These are phyloP conservation scores for Gymnosoma rotundatum DNA, from an alignment of 2,888 invertebrate genomes.

Conservation along the genomic window DNA sequence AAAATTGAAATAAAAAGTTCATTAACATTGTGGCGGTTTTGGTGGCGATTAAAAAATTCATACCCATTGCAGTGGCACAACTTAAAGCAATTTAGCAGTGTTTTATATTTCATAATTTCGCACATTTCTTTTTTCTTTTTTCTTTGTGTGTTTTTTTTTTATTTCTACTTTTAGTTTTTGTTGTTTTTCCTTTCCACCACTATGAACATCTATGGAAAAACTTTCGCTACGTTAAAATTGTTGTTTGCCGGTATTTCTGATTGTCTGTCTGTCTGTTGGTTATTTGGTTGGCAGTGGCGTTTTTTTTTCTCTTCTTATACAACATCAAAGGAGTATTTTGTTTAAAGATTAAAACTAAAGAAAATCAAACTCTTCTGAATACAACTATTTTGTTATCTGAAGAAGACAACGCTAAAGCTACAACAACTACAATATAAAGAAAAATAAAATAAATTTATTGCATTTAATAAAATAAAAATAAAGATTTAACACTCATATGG, in stretches of 20 bases:
- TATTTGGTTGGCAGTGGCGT: conserved; percentile 21
- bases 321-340: conserved; percentile 54
- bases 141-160: conserved; percentile 1
- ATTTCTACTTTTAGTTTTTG: background rate
- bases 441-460: conserved; percentile 26
- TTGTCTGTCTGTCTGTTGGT: background rate
- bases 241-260: conserved; percentile 5
- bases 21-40: conserved; percentile 68
- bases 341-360: background rate
- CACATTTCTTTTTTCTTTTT: conserved; percentile 46
- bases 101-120: conserved; percentile 70
- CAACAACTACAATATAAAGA: conserved; percentile 17
- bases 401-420: conserved; percentile 23
- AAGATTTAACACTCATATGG: conserved; percentile 44
- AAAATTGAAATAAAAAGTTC: conserved; percentile 62
- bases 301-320: conserved; percentile 48
- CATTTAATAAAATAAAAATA: conserved; percentile 37
- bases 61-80: conserved; percentile 48
- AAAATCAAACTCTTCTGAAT: conserved; percentile 4
- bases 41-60: conserved; percentile 65
- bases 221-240: conserved; percentile 62
- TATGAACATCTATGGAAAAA: conserved; percentile 56
- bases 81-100: conserved; percentile 46
- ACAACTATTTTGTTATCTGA: conserved; percentile 4
- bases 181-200: conserved; percentile 35